Conservation (phyloP, 2,113 vertebrate species). For the Raja brachyura region DNA sequence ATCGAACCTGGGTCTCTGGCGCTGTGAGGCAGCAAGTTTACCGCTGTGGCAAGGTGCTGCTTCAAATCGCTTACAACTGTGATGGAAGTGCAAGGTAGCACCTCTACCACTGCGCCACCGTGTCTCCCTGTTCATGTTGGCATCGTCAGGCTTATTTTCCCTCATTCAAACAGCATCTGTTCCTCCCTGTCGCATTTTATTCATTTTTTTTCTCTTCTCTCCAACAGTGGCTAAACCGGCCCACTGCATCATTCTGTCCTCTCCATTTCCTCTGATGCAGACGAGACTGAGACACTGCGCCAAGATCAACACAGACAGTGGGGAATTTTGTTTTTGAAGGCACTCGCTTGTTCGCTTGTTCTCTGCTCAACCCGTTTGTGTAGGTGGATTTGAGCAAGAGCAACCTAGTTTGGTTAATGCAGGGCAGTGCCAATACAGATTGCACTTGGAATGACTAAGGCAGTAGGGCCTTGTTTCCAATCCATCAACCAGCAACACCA, state of each 20-base stretch:
- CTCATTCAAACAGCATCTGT: background rate
- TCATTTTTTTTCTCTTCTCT: background rate
- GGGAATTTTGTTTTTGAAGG: background rate
- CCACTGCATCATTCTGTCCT: background rate
- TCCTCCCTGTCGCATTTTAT: background rate
- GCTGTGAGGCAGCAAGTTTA: too few species aligned
- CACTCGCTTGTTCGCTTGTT: background rate
- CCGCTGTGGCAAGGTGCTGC: too few species aligned
- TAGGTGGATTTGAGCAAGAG: background rate
- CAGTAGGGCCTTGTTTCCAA: background rate
- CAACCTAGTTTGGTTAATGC: background rate
- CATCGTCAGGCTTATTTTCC: background rate
- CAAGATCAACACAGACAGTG: constrained; percentile 24
- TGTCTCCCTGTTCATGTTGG: too few species aligned
- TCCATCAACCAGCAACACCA: background rate
- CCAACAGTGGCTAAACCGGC: background rate
- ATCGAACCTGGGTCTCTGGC: too few species aligned
- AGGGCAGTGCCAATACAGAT: background rate
- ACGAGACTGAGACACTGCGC: background rate
- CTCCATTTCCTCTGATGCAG: background rate
- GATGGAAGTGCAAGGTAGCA: too few species aligned
- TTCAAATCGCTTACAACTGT: too few species aligned
- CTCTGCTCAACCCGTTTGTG: background rate
- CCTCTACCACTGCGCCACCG: too few species aligned
- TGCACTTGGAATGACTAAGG: background rate